Evolutionary conservation across 2,797 vertebrate species (phyloP).

Genomic region (Octomys mimax): DNA sequence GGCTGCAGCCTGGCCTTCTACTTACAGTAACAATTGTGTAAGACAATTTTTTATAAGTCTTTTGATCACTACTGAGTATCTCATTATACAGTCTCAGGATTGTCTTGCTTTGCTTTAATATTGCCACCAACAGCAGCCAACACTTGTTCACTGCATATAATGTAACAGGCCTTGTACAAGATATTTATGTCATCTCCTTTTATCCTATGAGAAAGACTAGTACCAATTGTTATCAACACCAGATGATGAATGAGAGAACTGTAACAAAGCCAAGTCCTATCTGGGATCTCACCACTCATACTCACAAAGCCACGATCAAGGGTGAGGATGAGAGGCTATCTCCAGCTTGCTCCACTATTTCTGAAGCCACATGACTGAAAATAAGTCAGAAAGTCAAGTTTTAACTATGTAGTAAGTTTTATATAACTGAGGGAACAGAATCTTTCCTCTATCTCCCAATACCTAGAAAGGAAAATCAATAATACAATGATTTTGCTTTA

Average conservation of each 20-base stretch:
- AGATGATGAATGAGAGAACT: neutral
- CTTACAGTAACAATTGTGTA: neutral
- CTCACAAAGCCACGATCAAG: neutral
- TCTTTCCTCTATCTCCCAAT: neutral
- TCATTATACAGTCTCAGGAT: neutral
- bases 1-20: neutral
- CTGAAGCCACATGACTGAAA: neutral
- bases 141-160: neutral
- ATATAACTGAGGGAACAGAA: neutral
- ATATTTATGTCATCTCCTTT: neutral
- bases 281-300: neutral
- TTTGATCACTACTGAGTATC: neutral
- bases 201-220: neutral
- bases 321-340: neutral
- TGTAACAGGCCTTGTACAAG: neutral
- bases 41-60: slow-evolving; percentile 28
- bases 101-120: slow-evolving; percentile 17
- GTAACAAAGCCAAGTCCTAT: neutral
- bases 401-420: neutral
- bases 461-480: neutral
- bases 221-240: neutral
- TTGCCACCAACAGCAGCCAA: neutral
- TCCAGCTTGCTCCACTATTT: neutral
- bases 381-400: neutral
- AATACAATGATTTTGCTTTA: neutral